Conservation (phyloP, 2,797 vertebrate species). For the Neosalanx taihuensis region DNA sequence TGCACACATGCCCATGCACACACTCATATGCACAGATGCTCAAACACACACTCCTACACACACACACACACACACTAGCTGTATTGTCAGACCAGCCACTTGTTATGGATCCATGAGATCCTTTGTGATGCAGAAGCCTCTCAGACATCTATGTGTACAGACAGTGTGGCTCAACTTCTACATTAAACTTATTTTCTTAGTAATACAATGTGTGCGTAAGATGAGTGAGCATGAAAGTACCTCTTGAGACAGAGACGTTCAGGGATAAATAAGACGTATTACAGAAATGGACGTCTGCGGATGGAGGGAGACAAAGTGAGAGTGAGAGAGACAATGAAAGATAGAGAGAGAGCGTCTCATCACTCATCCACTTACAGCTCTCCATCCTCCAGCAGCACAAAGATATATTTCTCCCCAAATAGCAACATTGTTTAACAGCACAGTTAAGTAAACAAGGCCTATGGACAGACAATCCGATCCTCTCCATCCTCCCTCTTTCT, state of each 20-base stretch:
- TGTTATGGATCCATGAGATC: conserved; percentile 18
- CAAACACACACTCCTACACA: not conserved
- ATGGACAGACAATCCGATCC: conserved; percentile 55
- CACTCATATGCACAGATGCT: not conserved
- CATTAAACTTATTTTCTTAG: not conserved
- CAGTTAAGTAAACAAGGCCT: conserved; percentile 69
- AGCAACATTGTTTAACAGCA: conserved; percentile 69
- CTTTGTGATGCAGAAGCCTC: conserved; percentile 9
- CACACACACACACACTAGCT: not conserved
- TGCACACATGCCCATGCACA: not conserved
- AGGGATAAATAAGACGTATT: conserved; percentile 23
- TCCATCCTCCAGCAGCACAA: conserved; percentile 62
- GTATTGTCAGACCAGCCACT: not conserved
- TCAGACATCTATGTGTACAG: not conserved
- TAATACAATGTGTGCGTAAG: conserved; percentile 15
- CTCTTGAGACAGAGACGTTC: conserved; percentile 12
- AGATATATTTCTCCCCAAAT: conserved; percentile 65
- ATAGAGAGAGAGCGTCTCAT: conserved; percentile 8
- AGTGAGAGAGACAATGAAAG: conserved; percentile 19
- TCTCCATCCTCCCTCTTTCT: conserved; percentile 20
- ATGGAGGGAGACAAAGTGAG: conserved; percentile 10
- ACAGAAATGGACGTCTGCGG: conserved; percentile 3
- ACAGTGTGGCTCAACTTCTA: not conserved
- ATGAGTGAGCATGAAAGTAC: conserved; percentile 27
- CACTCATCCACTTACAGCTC: conserved; percentile 32